These are phyloP conservation scores for Protonemura montana DNA, from an alignment of 2,888 invertebrate genomes.

Conservation along the genomic window DNA sequence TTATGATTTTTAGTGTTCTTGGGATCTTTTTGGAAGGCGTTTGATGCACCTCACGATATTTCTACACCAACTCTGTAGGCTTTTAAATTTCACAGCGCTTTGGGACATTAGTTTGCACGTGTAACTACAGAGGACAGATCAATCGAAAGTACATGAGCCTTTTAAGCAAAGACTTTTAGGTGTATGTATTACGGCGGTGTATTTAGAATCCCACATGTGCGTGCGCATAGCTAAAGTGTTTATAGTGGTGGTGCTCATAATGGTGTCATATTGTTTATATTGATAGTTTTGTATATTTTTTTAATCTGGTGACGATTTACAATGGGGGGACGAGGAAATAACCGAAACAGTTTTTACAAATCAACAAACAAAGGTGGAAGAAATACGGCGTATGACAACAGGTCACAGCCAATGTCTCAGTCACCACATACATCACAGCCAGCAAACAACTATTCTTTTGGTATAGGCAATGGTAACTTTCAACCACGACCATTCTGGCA, in stretches of 20 bases:
- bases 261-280: neutral
- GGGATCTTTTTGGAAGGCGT: no score
- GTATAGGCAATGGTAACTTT: neutral
- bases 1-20: no score
- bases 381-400: neutral
- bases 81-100: no score
- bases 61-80: no score
- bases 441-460: neutral
- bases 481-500: neutral
- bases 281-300: neutral
- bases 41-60: no score
- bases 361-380: neutral
- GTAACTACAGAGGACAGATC: no score
- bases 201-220: neutral
- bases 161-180: no score
- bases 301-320: neutral
- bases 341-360: neutral
- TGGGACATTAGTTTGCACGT: no score
- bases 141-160: no score
- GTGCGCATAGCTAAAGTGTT: neutral
- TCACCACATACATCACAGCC: neutral
- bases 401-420: neutral
- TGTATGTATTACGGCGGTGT: no score
- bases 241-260: neutral
- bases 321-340: neutral